These are phyloP conservation scores for Linepithema humile DNA, from an alignment of 1,140 invertebrate species.

Conservation along the genomic window DNA sequence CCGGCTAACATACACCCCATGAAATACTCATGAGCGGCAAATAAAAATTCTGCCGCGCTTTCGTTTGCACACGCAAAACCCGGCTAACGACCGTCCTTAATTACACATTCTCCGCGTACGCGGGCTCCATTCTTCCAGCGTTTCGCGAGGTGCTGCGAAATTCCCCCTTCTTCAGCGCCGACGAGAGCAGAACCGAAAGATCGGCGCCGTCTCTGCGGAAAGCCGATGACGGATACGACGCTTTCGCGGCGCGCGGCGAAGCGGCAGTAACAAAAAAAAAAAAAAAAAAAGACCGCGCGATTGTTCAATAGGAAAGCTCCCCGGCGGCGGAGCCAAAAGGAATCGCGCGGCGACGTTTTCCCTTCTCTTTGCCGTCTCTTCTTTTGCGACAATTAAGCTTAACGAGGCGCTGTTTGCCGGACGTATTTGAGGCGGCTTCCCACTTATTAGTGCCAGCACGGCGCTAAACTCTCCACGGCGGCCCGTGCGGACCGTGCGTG, in stretches of 20 bases:
- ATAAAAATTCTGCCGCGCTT: constrained; percentile 52
- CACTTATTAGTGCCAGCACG: constrained; percentile 77
- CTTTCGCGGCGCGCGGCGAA: not conserved
- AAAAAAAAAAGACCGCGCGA: not conserved
- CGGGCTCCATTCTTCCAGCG: constrained; percentile 28
- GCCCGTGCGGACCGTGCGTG: constrained; percentile 69
- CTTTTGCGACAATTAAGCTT: constrained; percentile 76
- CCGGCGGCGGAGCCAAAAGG: constrained; percentile 24
- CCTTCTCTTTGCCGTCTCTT: constrained; percentile 39
- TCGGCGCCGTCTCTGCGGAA: not conserved
- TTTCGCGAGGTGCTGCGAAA: constrained; percentile 30
- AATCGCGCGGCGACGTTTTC: constrained; percentile 2
- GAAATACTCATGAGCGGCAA: constrained; percentile 55
- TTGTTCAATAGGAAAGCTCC: constrained; percentile 12
- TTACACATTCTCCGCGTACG: constrained; percentile 36
- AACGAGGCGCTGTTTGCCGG: constrained; percentile 77
- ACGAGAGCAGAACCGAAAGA: not conserved
- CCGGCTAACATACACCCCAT: constrained; percentile 35
- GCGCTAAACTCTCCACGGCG: constrained; percentile 71
- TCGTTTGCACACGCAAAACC: constrained; percentile 47
- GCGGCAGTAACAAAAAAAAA: not conserved
- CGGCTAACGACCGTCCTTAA: constrained; percentile 46
- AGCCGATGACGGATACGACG: not conserved
- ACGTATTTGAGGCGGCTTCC: constrained; percentile 77
- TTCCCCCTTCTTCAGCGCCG: not conserved